Evolutionary conservation across 2,797 vertebrate species (phyloP), one percentile per base, ranked within the genome.

Genomic region (Lagorchestes hirsutus): DNA sequence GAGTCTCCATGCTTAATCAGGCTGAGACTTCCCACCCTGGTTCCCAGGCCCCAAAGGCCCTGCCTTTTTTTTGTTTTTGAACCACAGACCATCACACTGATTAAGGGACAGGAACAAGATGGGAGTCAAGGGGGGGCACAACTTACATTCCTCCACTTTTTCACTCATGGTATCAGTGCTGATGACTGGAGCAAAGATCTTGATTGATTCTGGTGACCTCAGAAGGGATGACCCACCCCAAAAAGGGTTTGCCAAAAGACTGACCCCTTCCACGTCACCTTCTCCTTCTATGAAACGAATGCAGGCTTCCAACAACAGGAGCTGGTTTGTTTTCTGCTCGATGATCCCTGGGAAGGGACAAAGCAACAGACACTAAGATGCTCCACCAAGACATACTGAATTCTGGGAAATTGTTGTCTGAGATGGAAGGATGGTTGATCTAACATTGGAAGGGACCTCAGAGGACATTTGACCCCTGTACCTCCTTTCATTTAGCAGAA

Each of bases 251-350:
- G 59, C 0, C 0, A 91, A 97, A 93, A 93, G 56, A 4, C 0
- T 5, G 56, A 0, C 0, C n/a, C 16, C 0, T 0, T n/a, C 54
- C 95, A 0, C 0, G 5, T 22, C 0, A 1, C 22, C 46, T 0
- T 97, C 94, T 0, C 40, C 0, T 0, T 90, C 95, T 2, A n/a
- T 82, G 52, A 98, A 74, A 74, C 97, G 95, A 92, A 40, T 92
- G 82, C 97, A 0, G 0, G 98, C 97, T 24, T 99, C 98, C 18
- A 92, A 55, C 95, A 98, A 29, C 95, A 99, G 95, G 5, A 99
- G 95, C 31, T 98, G 97, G 0, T 98, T 96, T n/a, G 96, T 94
- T 95, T 96, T 98, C 97, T 98, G 97, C 46, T 98, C 98, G 0
- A 98, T 13, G 4, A 98, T 94, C 3, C 97, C 99, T 99, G 97